Conservation (phyloP, 2,888 invertebrate genomes). For the Cryptocephalus moraei region DNA sequence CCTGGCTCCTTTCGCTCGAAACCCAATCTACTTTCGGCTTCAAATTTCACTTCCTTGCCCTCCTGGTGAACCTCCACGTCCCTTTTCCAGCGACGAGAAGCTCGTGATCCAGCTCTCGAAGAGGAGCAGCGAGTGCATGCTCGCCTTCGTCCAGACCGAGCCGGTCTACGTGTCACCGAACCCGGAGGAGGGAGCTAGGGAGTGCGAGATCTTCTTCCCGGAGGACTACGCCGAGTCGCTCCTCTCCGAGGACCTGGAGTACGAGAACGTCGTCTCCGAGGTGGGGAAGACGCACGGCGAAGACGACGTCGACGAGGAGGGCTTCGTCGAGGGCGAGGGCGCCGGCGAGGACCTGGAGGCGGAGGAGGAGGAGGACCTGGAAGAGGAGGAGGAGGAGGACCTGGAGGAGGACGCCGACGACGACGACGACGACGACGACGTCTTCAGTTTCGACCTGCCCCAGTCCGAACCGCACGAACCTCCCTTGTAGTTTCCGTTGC, state of each 20-base stretch:
- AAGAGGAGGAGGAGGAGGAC: conserved; percentile 1
- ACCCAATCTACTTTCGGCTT: too few relatives aligned
- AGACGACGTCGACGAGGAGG: neutral
- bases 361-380: neutral
- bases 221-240: conserved; percentile 49
- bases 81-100: conserved; percentile 46
- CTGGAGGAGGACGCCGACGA: neutral
- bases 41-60: too few relatives aligned
- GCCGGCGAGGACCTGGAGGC: neutral
- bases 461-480: too few relatives aligned
- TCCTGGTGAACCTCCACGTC: too few relatives aligned
- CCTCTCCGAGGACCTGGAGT: conserved; percentile 25
- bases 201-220: conserved; percentile 60
- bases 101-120: conserved; percentile 57
- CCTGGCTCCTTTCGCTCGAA: too few relatives aligned
- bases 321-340: neutral
- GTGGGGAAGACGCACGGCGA: neutral
- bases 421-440: conserved; percentile 2
- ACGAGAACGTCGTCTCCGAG: neutral
- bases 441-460: neutral
- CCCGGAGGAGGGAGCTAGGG: conserved; percentile 49
- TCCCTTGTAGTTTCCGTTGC: too few relatives aligned
- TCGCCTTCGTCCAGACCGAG: conserved; percentile 51
- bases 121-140: conserved; percentile 53
- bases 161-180: conserved; percentile 63